phyloP scores from a whole-genome alignment of 2,797 vertebrate genomes.

The Microcaecilia unicolor region DNA sequence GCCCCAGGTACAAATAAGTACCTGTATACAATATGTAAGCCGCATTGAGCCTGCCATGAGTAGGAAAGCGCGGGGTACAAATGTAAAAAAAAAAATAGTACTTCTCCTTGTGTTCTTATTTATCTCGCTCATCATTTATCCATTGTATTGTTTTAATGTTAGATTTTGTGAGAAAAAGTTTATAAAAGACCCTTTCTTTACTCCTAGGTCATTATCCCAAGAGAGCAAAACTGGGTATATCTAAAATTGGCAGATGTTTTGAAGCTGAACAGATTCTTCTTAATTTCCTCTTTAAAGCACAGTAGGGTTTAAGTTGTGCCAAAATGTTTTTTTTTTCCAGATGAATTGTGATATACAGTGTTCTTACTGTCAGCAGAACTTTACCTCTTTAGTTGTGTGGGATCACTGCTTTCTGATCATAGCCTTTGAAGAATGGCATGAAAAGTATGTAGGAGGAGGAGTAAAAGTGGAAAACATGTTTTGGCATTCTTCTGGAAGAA shows the following conservation, averaged over 20 bases:
- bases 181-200: rapidly evolving
- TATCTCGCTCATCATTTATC: neutral
- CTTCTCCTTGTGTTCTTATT: neutral
- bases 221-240: neutral
- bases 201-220: neutral
- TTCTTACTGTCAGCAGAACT: conserved; percentile 20
- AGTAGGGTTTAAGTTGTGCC: conserved; percentile 8
- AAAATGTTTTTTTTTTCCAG: conserved; percentile 33
- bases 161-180: neutral
- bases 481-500: neutral
- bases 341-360: conserved; percentile 16
- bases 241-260: conserved; percentile 5
- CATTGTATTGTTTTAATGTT: neutral
- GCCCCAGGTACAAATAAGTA: no score
- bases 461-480: neutral
- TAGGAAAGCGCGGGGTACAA: no score
- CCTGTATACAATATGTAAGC: no score
- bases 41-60: no score
- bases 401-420: conserved; percentile 6
- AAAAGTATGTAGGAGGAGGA: neutral
- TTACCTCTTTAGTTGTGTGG: conserved; percentile 1
- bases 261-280: conserved; percentile 3
- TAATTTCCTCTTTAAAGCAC: conserved; percentile 10
- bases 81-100: no score
- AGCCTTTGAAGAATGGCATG: conserved; percentile 8